Conservation (phyloP, 2,797 vertebrate genomes). For the Spondyliosoma cantharus region DNA sequence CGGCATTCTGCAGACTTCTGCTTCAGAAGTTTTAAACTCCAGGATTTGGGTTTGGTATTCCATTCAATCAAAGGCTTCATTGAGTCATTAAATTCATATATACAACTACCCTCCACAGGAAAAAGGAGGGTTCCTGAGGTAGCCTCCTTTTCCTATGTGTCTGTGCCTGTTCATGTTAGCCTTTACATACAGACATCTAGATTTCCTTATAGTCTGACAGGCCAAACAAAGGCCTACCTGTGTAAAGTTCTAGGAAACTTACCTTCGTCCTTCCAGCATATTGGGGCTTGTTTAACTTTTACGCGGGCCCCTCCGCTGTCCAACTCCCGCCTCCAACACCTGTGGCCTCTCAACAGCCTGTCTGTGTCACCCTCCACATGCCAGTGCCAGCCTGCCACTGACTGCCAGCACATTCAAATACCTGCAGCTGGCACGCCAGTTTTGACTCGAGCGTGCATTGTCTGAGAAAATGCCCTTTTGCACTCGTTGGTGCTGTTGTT, state of each 20-base stretch:
- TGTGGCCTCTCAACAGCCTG: conserved; percentile 71
- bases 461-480: conserved; percentile 38
- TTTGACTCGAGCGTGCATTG: background rate
- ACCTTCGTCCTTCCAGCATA: conserved; percentile 68
- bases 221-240: conserved; percentile 77
- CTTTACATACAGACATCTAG: conserved; percentile 64
- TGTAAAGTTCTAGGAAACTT: conserved; percentile 70
- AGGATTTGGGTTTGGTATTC: background rate
- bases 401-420: conserved; percentile 45
- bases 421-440: conserved; percentile 29
- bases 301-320: conserved; percentile 52
- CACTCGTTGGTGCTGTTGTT: conserved; percentile 13
- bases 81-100: conserved; percentile 32
- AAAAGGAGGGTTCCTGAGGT: conserved; percentile 14
- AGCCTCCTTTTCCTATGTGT: conserved; percentile 56
- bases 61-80: conserved; percentile 41
- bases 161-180: conserved; percentile 39
- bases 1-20: background rate
- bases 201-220: conserved; percentile 59
- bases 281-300: conserved; percentile 66
- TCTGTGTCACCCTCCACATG: conserved; percentile 65
- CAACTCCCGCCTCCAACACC: conserved; percentile 69
- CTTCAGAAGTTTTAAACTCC: background rate
- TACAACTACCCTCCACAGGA: conserved; percentile 29
- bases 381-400: conserved; percentile 29